Evolutionary conservation across 2,113 vertebrate genomes (phyloP), one percentile per base, ranked within the genome.

Genomic region (Pavo muticus): DNA sequence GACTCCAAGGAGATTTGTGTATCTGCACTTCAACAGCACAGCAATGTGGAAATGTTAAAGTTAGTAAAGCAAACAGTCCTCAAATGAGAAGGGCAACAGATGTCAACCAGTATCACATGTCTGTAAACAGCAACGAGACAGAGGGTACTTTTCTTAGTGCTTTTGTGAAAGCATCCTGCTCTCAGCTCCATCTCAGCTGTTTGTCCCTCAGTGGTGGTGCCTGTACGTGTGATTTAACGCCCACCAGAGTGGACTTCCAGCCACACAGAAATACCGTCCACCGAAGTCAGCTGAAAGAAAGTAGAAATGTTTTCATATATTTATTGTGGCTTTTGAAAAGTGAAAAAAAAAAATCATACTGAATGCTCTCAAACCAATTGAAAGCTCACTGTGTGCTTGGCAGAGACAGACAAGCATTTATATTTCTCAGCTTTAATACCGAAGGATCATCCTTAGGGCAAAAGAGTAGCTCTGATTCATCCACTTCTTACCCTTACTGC

Each of bases 31-130:
- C 87, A 95, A 74, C 89, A 91, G 83, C 89, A 82, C 23, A 91
- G 95, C 92, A 84, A 94, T 93, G 93, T 96, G 96, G 93, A 97
- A 97, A 96, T 95, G 95, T 95, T 97, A 96, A 95, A 95, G 93
- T 92, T 94, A 97, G 95, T 81, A 96, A 95, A 97, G 96, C 90
- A 94, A 96, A 94, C 93, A 85, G 87, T 93, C 94, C 95, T 95
- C 93, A 91, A 84, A 95, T 92, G 94, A 97, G 97, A 97, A 97
- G 94, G 95, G 96, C 95, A 97, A 97, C 97, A 97, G 96, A 97
- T 97, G 97, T 97, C 96, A 97, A 88, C 54, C 72, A 54, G 94
- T 94, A 97, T 97, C 97, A 92, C 85, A 91, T 97, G 91, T 96
- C 97, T 95, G 95, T 97, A 97, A 96, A 97, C 95, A 96, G 94